Conservation (phyloP, 2,113 vertebrate genomes). For the Monopterus albus region DNA sequence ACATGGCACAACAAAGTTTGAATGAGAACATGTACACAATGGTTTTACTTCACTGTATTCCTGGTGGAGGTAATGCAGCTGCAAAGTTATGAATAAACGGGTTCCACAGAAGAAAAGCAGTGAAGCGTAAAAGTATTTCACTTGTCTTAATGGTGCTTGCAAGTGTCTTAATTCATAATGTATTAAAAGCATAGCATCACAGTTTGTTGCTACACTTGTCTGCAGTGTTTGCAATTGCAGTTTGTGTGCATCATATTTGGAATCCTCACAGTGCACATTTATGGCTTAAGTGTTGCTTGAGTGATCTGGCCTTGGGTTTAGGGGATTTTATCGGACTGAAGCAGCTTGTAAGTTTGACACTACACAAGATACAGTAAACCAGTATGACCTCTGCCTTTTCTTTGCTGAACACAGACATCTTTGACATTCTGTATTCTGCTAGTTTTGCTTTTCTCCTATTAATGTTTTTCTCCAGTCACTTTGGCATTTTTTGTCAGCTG, state of each 20-base stretch:
- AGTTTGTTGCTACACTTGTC: neutral
- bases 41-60: neutral
- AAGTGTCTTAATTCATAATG: no score
- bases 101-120: neutral
- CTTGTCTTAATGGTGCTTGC: no score
- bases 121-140: neutral
- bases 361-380: neutral
- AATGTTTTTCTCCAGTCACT: conserved; percentile 76
- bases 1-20: neutral
- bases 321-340: no score
- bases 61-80: conserved; percentile 3
- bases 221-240: neutral
- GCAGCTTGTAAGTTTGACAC: neutral
- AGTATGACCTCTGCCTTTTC: conserved; percentile 49
- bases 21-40: neutral
- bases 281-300: no score
- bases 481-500: conserved; percentile 81
- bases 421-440: conserved; percentile 69
- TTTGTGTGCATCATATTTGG: neutral
- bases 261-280: no score
- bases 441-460: conserved; percentile 47
- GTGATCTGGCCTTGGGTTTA: no score
- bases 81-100: neutral
- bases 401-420: conserved; percentile 25
- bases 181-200: neutral